These are phyloP conservation scores for Helicoverpa assulta DNA, from an alignment of 2,888 invertebrate genomes.

Conservation along the genomic window DNA sequence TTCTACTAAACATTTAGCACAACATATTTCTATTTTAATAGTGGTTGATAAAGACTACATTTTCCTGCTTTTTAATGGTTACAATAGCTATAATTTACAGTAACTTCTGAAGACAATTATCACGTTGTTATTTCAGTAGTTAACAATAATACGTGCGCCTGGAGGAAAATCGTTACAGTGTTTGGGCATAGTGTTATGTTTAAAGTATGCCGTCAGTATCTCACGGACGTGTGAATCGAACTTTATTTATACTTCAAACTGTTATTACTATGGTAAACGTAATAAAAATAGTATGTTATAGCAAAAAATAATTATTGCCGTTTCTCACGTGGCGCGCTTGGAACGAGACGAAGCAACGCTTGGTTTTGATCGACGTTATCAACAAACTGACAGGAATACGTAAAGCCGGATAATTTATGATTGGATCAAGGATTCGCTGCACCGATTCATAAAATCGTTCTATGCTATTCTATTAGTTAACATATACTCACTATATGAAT, in stretches of 20 bases:
- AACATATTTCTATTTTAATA: conserved; percentile 16
- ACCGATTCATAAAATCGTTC: conserved; percentile 43
- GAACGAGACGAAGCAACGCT: conserved; percentile 41
- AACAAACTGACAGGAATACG: conserved; percentile 53
- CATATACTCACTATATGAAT: conserved; percentile 20
- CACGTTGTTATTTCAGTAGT: conserved; percentile 9
- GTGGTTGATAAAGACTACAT: neutral
- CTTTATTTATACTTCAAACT: conserved; percentile 47
- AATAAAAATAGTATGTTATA: conserved; percentile 53
- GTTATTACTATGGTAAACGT: conserved; percentile 53
- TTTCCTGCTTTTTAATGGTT: conserved; percentile 18
- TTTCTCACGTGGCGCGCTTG: conserved; percentile 37
- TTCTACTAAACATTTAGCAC: conserved; percentile 22
- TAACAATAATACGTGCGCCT: conserved; percentile 12
- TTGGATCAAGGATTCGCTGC: conserved; percentile 39
- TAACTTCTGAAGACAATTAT: conserved; percentile 7
- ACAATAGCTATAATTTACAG: conserved; percentile 3
- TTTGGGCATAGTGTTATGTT: conserved; percentile 34
- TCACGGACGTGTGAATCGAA: conserved; percentile 50
- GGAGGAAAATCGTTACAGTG: conserved; percentile 29
- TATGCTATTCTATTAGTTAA: conserved; percentile 6
- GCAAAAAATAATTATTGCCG: conserved; percentile 37
- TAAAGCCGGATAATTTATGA: conserved; percentile 59
- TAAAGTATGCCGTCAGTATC: conserved; percentile 44
- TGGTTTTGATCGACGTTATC: conserved; percentile 44